Percentiles rank a stretch among this genome's conserved stretches.
Conservation (phyloP, 1,140 invertebrate genomes). For the Maconellicoccus hirsutus region DNA sequence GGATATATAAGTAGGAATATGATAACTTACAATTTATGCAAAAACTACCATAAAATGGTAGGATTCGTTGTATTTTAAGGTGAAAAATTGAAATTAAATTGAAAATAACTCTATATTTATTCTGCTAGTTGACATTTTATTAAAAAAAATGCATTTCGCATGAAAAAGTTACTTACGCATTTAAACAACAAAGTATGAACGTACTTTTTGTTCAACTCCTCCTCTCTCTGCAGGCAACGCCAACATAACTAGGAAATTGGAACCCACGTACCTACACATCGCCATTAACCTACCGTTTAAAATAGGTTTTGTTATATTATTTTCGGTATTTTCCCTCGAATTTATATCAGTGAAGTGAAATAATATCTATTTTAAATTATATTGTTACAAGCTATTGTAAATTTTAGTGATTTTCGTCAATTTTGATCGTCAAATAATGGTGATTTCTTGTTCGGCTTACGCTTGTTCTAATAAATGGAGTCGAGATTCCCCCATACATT, state of each 20-base stretch:
- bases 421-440: background rate
- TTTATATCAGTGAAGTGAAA: too few species aligned
- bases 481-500: constrained; percentile 2
- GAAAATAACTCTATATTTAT: too few species aligned
- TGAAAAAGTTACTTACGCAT: too few species aligned
- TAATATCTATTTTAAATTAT: background rate
- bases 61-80: too few species aligned
- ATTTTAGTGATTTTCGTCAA: background rate
- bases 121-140: too few species aligned
- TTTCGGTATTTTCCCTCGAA: background rate
- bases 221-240: background rate
- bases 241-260: background rate
- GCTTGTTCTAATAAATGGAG: constrained; percentile 13
- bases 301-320: background rate
- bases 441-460: constrained; percentile 10
- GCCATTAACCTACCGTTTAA: background rate
- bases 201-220: background rate
- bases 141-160: too few species aligned
- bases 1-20: too few species aligned
- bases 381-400: background rate
- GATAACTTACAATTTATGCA: too few species aligned
- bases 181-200: background rate
- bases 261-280: background rate
- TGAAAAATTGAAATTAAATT: too few species aligned
- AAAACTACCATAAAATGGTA: too few species aligned